phyloP scores from a whole-genome alignment of 2,888 invertebrate genomes.

The Chalcosyrphus nemorum region DNA sequence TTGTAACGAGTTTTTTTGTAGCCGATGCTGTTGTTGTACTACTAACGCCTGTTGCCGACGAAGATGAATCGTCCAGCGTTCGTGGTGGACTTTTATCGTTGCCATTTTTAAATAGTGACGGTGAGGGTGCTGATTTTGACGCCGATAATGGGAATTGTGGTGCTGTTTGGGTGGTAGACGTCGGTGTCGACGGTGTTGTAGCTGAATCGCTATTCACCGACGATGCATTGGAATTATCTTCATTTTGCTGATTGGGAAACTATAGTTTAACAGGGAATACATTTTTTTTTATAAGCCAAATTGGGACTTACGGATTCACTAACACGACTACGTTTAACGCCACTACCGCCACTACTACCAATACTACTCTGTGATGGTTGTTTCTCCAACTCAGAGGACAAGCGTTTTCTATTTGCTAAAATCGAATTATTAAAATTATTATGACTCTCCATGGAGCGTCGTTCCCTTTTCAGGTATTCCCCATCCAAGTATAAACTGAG shows the following conservation, averaged over 20 bases:
- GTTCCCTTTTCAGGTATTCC: conserved; percentile 87
- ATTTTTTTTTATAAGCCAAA: too few relatives aligned
- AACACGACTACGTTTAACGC: conserved; percentile 75
- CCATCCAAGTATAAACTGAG: conserved; percentile 88
- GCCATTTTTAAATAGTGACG: conserved; percentile 61
- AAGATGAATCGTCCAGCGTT: conserved; percentile 63
- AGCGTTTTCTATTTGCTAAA: conserved; percentile 80
- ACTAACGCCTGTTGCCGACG: conserved; percentile 67
- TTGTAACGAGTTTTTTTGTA: conserved; percentile 43
- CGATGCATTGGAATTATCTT: conserved; percentile 81
- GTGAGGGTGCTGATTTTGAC: conserved; percentile 31
- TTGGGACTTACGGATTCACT: conserved; percentile 81
- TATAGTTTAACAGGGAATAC: background rate
- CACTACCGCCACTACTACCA: conserved; percentile 54
- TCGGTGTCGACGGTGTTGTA: conserved; percentile 77
- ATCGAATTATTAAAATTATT: conserved; percentile 80
- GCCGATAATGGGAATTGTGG: conserved; percentile 45
- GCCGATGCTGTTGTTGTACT: conserved; percentile 40
- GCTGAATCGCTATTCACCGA: conserved; percentile 75
- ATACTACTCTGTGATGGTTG: conserved; percentile 75
- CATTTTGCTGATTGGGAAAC: conserved; percentile 73
- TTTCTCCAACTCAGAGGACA: conserved; percentile 79
- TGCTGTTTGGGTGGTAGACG: conserved; percentile 75
- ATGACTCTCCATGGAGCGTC: conserved; percentile 84
- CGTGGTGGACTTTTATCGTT: conserved; percentile 46